Evolutionary conservation across 2,113 vertebrate species (phyloP).

Genomic region (Malaclemys terrapin): DNA sequence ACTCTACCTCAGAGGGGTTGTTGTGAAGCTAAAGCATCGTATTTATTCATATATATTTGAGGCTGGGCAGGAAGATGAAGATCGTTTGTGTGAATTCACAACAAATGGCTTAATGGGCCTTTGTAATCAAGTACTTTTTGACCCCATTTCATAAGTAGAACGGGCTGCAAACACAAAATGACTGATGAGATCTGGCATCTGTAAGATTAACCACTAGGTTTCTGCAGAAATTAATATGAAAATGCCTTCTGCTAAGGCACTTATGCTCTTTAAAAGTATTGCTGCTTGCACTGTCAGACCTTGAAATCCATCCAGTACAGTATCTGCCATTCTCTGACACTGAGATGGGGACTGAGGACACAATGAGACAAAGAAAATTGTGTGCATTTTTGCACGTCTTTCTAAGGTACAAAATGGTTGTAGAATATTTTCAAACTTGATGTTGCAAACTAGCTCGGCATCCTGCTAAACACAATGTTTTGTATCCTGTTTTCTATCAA

Average conservation of each 20-base stretch:
- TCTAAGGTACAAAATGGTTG: neutral
- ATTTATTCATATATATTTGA: neutral
- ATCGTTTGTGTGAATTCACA: neutral
- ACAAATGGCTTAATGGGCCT: neutral
- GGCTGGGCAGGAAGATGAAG: neutral
- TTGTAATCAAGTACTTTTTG: neutral
- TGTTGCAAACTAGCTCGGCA: neutral
- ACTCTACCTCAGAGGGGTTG: neutral
- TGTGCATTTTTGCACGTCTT: neutral
- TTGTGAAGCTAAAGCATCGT: neutral
- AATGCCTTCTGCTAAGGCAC: neutral
- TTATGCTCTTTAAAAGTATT: neutral
- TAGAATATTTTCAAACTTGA: neutral
- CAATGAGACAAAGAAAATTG: neutral
- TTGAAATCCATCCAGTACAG: neutral
- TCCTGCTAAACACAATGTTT: neutral
- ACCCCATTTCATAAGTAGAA: fast-evolving
- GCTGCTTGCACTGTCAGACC: neutral
- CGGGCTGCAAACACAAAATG: fast-evolving
- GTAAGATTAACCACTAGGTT: neutral
- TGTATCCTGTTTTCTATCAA: neutral
- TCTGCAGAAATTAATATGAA: neutral
- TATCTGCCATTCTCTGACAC: neutral
- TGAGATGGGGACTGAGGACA: neutral
- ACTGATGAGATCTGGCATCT: neutral